Base-by-base conservation (phyloP, 2,888 invertebrate genomes). In the Thelaira solivaga region DNA sequence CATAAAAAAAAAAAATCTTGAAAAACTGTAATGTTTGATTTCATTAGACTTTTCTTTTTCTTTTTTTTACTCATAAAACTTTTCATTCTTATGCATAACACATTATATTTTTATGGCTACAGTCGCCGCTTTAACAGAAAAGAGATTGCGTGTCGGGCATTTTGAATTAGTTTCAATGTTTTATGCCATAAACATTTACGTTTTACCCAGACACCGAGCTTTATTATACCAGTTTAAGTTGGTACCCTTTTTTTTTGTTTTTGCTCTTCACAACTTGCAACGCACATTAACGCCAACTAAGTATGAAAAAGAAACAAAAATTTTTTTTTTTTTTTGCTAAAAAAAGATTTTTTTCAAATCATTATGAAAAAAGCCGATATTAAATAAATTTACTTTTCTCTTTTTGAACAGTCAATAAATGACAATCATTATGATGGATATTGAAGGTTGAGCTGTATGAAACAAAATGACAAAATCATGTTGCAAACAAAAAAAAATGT, bases 71-170 rank as follows among this genome's bases (percentile, higher is more conserved):
- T 31, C n/a, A 43, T 16, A 43, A 43, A 61, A 53, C 39, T 45
- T 72, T 39, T 39, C 67, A 69, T 77, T 69, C 69, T 61, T 78
- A 78, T 78, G 78, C 78, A 71, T 65, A 65, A 55, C 78, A 53
- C 69, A 75, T 16, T 26, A 31, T 65, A 59, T 64, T 57, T 64
- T 71, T 57, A 67, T 67, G 34, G 34, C 67, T 53, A 10, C 8
- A 51, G 74, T 43, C 74, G 74, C 67, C 51, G 73, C 64, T 36
- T 34, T 31, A 57, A 67, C 51, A 45, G 36, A 29, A 78, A 69
- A 74, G 69, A 59, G 71, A 71, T 64, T 71, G 78, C 78, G 74
- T 78, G 78, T 74, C 69, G 78, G 74, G 78, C 78, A 78, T 78
- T 78, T 71, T 71, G 55, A 78, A 78, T 78, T 74, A 74, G 59